Percentiles rank a stretch among this genome's conserved stretches.
Conservation (phyloP, 2,113 vertebrate species). For the Rhizomys pruinosus region DNA sequence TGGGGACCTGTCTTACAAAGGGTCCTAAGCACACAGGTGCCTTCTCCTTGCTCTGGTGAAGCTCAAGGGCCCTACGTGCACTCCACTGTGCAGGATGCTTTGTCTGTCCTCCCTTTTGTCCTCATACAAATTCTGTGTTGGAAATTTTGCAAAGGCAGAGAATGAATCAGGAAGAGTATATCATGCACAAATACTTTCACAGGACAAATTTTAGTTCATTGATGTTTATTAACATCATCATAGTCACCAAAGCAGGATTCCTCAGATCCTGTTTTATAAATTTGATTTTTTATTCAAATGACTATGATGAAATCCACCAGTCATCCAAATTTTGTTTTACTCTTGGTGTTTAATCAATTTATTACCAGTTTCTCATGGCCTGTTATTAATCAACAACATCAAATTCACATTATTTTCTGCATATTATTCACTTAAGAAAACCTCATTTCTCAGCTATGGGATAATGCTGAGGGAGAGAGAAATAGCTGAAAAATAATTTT, state of each 20-base stretch:
- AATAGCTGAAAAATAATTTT: neutral
- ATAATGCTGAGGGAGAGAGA: conserved; percentile 32
- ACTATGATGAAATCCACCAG: conserved; percentile 51
- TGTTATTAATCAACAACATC: conserved; percentile 67
- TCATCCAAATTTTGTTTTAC: conserved; percentile 44
- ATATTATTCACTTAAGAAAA: conserved; percentile 56
- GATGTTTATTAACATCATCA: conserved; percentile 66
- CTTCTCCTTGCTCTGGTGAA: conserved; percentile 47
- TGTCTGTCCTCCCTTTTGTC: conserved; percentile 71
- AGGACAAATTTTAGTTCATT: conserved; percentile 69
- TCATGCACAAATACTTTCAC: conserved; percentile 80
- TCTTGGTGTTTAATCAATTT: conserved; percentile 52
- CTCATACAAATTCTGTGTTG: conserved; percentile 78
- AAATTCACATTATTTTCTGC: too few relatives aligned
- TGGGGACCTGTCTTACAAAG: neutral
- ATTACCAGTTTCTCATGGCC: conserved; percentile 33
- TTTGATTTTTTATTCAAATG: conserved; percentile 73
- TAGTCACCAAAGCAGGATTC: conserved; percentile 61
- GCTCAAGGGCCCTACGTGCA: conserved; percentile 65
- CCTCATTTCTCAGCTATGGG: conserved; percentile 29
- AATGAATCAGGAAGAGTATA: conserved; percentile 76
- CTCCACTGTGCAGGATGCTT: conserved; percentile 75
- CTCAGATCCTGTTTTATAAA: conserved; percentile 63
- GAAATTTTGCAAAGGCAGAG: conserved; percentile 79
- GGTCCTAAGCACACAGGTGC: neutral